Base-by-base conservation (phyloP, 2,888 invertebrate genomes). In the Eristalinus aeneus region DNA sequence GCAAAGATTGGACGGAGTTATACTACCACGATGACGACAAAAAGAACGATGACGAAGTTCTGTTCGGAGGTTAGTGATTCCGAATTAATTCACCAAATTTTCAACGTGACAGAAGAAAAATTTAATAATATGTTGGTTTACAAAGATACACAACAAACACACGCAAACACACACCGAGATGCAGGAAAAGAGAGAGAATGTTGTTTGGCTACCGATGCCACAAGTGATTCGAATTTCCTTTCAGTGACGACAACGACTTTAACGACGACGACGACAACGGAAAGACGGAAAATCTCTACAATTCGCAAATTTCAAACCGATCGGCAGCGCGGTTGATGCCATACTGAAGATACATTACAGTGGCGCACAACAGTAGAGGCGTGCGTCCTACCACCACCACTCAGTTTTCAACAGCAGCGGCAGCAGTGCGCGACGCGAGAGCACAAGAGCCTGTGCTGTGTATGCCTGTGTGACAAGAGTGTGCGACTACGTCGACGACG, bases 291-390 rank as follows among this genome's bases (percentile, higher is more conserved):
- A 71, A 82, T 78, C 56, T 74, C 56, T 12, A 12, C 71, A 74
- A 71, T 86, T 86, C 78, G 86, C 86, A 78, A 86, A 80, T 82
- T 82, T 74, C 86, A 86, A 86, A 86, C 86, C 86, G 86, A 86
- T 86, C 86, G 82, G 86, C 78, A 86, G 86, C 86, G 78, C 86
- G 86, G 86, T 86, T 86, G 86, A 86, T 86, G 86, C 77, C 86
- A 86, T 86, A 86, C 86, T 86, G 86, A 86, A 74, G 82, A 86
- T 65, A 82, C 86, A 86, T 81, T 86, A 86, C 86, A 86, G 86
- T 82, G 86, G 86, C 82, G 86, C 82, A 82, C 82, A 86, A 86
- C 86, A 82, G 86, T 82, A 71, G 77, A 86, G 85, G 76, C 78
- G 53, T 81, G 74, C 77, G 71, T 73, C 69, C 54, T 2, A 20